These are phyloP conservation scores for Poecile montanus DNA, from an alignment of 2,797 vertebrate genomes.

Conservation along the genomic window DNA sequence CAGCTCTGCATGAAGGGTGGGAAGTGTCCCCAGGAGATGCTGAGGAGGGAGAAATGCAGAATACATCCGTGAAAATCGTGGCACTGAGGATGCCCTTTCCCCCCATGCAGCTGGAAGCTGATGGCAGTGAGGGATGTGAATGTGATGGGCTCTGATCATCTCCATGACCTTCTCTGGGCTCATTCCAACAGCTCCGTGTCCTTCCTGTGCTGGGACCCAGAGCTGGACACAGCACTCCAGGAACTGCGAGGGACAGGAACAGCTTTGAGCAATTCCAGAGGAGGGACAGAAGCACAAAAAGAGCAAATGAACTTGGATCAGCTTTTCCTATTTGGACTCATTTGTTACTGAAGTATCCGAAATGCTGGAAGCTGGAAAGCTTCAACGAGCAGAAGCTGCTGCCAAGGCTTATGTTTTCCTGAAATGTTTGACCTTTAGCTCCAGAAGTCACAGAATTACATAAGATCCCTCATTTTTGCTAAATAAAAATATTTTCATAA, in stretches of 20 bases:
- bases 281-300: neutral
- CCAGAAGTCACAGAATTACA: neutral
- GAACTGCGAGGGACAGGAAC: neutral
- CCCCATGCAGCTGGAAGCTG: neutral
- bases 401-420: neutral
- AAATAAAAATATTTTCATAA: neutral
- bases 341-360: neutral
- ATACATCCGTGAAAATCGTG: neutral
- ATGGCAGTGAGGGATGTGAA: neutral
- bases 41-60: neutral
- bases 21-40: neutral
- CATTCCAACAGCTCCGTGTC: neutral
- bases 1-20: neutral
- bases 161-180: neutral
- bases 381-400: neutral
- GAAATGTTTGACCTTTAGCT: conserved; percentile 9
- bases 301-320: neutral
- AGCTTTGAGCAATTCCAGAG: neutral
- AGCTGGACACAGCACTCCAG: neutral
- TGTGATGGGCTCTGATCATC: neutral
- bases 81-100: neutral
- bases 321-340: neutral
- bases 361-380: conserved; percentile 4
- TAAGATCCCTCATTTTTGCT: neutral
- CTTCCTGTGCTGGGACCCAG: neutral